Conservation (phyloP, 2,797 vertebrate species). For the Lutjanus argentimaculatus region DNA sequence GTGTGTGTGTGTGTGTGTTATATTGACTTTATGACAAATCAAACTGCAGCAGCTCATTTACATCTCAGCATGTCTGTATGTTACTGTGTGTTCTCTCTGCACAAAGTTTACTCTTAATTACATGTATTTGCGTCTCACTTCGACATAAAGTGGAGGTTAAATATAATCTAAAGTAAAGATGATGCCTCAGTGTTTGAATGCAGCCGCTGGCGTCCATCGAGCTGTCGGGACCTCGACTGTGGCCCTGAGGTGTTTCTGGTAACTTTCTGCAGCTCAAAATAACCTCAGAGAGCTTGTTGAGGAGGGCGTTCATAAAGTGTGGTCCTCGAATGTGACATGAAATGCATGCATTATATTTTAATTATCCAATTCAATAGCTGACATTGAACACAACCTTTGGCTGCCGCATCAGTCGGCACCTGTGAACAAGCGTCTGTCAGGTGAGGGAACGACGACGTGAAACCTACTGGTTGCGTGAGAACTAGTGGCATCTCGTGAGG, state of each 20-base stretch:
- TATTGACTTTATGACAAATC: constrained; percentile 1
- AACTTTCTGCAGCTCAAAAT: constrained; percentile 6
- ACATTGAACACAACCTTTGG: too few species aligned
- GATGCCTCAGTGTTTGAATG: background rate
- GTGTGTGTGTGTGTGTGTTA: constrained; percentile 15
- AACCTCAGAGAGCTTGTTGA: background rate
- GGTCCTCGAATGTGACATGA: too few species aligned
- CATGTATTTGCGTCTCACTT: background rate
- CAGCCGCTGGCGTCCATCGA: background rate
- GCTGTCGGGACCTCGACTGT: background rate
- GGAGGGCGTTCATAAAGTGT: too few species aligned
- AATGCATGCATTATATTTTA: too few species aligned
- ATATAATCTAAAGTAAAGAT: too few species aligned
- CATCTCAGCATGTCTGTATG: background rate
- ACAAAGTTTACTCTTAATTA: background rate
- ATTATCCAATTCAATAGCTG: too few species aligned
- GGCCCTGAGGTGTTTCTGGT: constrained; percentile 17
- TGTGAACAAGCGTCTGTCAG: too few species aligned
- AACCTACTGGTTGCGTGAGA: too few species aligned
- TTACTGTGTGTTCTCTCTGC: background rate
- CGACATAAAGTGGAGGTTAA: too few species aligned
- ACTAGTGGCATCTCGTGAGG: too few species aligned
- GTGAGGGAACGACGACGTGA: too few species aligned
- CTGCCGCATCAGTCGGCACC: too few species aligned
- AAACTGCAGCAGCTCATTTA: background rate